Conservation (phyloP, 2,113 vertebrate genomes). For the Cyprichromis sp. region DNA sequence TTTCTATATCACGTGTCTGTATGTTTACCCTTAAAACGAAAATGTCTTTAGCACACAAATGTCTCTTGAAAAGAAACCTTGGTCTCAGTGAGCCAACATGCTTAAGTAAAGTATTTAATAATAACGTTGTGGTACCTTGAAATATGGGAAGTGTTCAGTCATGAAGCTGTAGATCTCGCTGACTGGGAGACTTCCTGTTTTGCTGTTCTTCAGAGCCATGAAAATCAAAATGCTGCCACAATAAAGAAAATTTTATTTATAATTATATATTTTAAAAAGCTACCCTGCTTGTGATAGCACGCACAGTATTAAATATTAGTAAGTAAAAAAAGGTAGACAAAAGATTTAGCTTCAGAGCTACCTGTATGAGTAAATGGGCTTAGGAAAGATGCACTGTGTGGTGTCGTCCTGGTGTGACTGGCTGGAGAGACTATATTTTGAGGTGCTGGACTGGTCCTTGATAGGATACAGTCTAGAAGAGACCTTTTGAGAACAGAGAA, state of each 20-base stretch:
- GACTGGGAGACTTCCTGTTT: conserved; percentile 92
- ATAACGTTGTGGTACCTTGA: conserved; percentile 79
- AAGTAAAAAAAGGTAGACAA: not conserved
- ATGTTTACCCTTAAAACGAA: not conserved
- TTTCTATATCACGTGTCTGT: not conserved
- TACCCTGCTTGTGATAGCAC: not conserved
- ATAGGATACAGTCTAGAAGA: conserved; percentile 71
- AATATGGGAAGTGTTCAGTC: conserved; percentile 97
- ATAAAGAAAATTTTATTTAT: not conserved
- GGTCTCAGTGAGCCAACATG: not conserved
- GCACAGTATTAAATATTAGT: not conserved
- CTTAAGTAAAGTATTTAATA: not conserved
- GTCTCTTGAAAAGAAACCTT: not conserved
- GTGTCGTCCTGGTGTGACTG: conserved; percentile 67
- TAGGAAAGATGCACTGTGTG: conserved; percentile 82
- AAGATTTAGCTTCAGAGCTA: conserved; percentile 32
- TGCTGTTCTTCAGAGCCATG: conserved; percentile 97
- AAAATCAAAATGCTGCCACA: conserved; percentile 92
- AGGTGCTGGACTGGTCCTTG: conserved; percentile 64
- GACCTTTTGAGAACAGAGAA: conserved; percentile 65
- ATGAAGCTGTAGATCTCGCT: conserved; percentile 99
- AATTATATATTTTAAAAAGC: not conserved
- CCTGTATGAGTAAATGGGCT: conserved; percentile 99
- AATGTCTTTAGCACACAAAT: not conserved
- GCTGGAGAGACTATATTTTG: conserved; percentile 78